Base-by-base conservation (phyloP, 2,797 vertebrate genomes). In the Eurystomus glaucurus region DNA sequence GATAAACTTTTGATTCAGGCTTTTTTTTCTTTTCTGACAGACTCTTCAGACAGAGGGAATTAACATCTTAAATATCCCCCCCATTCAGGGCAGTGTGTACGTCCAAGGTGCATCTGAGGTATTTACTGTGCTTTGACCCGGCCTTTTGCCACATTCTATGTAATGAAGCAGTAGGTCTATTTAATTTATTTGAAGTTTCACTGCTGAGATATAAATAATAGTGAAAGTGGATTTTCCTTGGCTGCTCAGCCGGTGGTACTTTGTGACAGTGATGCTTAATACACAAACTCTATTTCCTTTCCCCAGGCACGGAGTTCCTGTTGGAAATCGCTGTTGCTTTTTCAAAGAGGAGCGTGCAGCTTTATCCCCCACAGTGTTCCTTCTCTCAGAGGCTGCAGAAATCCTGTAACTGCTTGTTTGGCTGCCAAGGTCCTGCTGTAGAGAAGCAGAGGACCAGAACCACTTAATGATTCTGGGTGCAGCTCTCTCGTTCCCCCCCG, bases 311-410 rank as follows among this genome's bases (percentile, higher is more conserved):
- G 70, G 58, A 26, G 28, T 72, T 90, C 61, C 92, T 91, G 71
- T 93, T 96, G 90, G 55, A 94, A 94, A 94, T 7, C 25, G 41
- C 39, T 60, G 1, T 46, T 66, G 16, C 29, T 82, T 93, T 60
- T 88, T 84, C 26, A 17, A 28, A 57, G 80, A 62, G 35, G 31
- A 37, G 18, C 12, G 5, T 39, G 55, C 46, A 71, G 69, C 2
- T 33, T 87, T 70, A 10, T 96, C 79, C 97, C 91, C 74, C 75
- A 23, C 62, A 57, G 83, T 39, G 46, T 77, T 71, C 43, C 72
- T 89, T 93, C 83, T 78, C 14, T 94, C 69, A 26, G 61, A 57
- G 88, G 33, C 57, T 92, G 45, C 88, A 93, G 94, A 96, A 97
- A 72, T 80, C 92, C 64, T 86, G 35, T 87, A 70, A 79, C 83